Evolutionary conservation across 2,797 vertebrate genomes (phyloP).

Genomic region (Lepilemur septentrionalis): DNA sequence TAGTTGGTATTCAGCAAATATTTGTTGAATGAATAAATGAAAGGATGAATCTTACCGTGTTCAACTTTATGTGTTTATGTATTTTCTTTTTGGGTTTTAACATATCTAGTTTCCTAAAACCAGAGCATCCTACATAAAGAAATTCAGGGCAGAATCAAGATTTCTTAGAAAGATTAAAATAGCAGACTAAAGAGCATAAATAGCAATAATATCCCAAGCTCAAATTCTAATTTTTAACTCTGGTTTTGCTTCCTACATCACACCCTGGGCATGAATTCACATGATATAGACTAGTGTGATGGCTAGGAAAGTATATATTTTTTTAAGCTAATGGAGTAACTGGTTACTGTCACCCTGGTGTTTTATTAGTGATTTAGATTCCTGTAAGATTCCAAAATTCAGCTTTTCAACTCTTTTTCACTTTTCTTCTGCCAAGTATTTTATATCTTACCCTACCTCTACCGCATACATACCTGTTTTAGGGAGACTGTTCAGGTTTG

Average conservation of each 20-base stretch:
- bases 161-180: background rate
- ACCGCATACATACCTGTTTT: background rate
- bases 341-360: background rate
- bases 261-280: background rate
- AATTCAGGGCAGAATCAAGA: background rate
- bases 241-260: background rate
- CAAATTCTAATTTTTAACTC: background rate
- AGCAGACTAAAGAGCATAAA: background rate
- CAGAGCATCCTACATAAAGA: background rate
- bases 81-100: conserved; percentile 2
- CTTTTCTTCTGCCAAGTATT: background rate
- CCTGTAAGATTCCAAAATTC: background rate
- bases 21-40: background rate
- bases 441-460: background rate
- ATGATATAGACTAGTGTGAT: background rate
- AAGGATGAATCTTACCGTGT: background rate
- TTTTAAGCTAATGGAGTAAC: background rate
- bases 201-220: background rate
- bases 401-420: background rate
- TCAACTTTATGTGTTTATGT: background rate
- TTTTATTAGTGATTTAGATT: background rate
- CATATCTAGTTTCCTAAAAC: conserved; percentile 24
- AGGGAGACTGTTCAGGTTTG: background rate
- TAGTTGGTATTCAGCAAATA: background rate
- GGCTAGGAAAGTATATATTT: background rate